Percentiles rank a stretch among this genome's conserved stretches.
These are phyloP conservation scores for Macquaria ambigua DNA, from an alignment of 2,113 vertebrate genomes.

Conservation along the genomic window DNA sequence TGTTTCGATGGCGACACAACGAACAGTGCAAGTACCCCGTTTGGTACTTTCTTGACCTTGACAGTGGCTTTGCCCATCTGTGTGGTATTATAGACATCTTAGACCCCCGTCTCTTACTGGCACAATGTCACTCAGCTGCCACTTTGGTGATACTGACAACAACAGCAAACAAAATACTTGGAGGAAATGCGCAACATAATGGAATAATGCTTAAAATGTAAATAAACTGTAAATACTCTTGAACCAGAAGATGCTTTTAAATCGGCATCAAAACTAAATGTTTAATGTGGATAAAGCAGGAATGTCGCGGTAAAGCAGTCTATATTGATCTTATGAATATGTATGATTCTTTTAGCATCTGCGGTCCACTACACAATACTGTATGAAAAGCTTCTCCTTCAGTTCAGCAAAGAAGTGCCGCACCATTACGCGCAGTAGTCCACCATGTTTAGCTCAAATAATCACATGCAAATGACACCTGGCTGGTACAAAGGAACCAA, in stretches of 20 bases:
- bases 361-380: accelerated
- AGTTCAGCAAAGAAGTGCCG: not conserved
- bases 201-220: not conserved
- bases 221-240: not conserved
- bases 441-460: not conserved
- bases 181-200: not conserved
- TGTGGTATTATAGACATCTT: not conserved
- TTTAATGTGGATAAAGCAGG: not conserved
- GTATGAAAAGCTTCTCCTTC: not conserved
- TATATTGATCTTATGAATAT: not conserved
- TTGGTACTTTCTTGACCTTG: not conserved
- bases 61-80: not conserved
- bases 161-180: not conserved
- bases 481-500: not conserved
- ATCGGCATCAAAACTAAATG: not conserved
- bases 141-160: not conserved
- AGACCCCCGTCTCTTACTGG: not conserved
- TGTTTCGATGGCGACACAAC: not conserved
- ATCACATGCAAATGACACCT: not conserved
- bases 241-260: not conserved
- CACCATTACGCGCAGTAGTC: not conserved
- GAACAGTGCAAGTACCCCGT: not conserved
- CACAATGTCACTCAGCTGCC: not conserved
- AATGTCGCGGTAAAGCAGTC: too few species aligned
- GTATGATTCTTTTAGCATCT: not conserved